Base-by-base conservation (phyloP, 2,797 vertebrate genomes). In the Apogon talboti region DNA sequence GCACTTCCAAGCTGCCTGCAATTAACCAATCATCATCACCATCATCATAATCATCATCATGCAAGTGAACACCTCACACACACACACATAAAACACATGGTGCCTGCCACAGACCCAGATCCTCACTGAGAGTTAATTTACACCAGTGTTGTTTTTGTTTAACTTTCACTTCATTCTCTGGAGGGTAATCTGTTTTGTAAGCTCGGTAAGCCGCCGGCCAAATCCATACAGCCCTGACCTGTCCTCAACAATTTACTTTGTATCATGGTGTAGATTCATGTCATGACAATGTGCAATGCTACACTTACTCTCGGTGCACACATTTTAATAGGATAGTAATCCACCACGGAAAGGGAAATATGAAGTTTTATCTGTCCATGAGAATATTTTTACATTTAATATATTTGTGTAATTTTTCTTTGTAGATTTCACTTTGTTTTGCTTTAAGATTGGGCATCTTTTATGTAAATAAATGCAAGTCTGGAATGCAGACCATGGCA, bases 11-110 rank as follows among this genome's bases (percentile, higher is more conserved):
- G 88, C 91, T 92, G 87, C 86, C 88, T 88, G 81, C 89, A 94
- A 93, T 94, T 93, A 94, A 88, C 91, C 87, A 92, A 90, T 92
- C 92, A 90, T 87, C 86, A 89, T 91, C 84, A 86, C 69, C 66
- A 24, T 89, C 81, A 87, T 86, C 71, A 81, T 83, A 40, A 87
- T 90, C 77, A 86, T 85, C 78, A 89, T 87, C 81, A 83, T 79
- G 76, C 57, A 60, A 60, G 72, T 59, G 69, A 82, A 71, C 74
- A 58, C 71, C 52, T 0, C 63, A 57, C 43, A 80, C 83, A 74
- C 76, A 54, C 35, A 78, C 82, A 77, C 56, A 66, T 43, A 60
- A 28, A 81, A 41, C 77, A 65, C 71, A 78, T 56, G 15, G 52
- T 54, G 62, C 79, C 66, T 61, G 72, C 76, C 38, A 67, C 19